Percentiles rank a stretch among this genome's conserved stretches.
phyloP scores from a whole-genome alignment of 2,888 invertebrate genomes.

The Kryphioiulus occultus region DNA sequence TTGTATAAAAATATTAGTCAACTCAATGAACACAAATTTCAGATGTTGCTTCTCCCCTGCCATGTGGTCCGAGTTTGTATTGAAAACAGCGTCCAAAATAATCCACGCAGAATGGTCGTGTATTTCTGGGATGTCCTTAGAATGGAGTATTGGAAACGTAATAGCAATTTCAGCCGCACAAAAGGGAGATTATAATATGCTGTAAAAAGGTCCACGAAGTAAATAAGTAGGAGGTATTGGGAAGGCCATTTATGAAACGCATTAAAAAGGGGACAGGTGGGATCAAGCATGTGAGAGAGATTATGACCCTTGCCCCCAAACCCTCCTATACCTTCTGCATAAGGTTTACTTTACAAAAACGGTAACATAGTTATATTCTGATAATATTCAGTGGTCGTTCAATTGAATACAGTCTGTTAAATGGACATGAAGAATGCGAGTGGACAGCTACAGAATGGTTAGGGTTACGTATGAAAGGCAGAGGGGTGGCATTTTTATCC shows the following conservation, averaged over 20 bases:
- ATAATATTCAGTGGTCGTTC: conserved; percentile 27
- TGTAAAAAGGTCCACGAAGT: conserved; percentile 22
- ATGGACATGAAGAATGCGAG: conserved; percentile 42
- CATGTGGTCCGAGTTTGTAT: neutral
- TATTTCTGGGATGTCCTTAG: neutral
- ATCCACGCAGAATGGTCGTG: conserved; percentile 12
- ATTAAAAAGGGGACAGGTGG: conserved; percentile 36
- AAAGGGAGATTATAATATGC: conserved; percentile 28
- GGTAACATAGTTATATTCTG: conserved; percentile 39
- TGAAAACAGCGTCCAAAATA: neutral
- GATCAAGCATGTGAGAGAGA: conserved; percentile 28
- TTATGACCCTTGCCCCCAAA: conserved; percentile 11
- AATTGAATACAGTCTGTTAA: conserved; percentile 44
- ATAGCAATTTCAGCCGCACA: neutral
- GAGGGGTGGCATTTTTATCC: conserved; percentile 41
- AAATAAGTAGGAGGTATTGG: conserved; percentile 17
- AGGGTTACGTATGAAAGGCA: neutral
- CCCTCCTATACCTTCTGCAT: neutral
- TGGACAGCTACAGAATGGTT: conserved; percentile 46
- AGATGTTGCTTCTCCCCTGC: neutral
- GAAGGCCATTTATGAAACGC: conserved; percentile 2
- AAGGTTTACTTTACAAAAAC: conserved; percentile 41
- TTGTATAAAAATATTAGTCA: neutral
- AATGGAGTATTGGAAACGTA: conserved; percentile 17
- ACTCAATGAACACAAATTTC: neutral